phyloP scores from a whole-genome alignment of 2,888 invertebrate species.

The Pristionchus mayeri region DNA sequence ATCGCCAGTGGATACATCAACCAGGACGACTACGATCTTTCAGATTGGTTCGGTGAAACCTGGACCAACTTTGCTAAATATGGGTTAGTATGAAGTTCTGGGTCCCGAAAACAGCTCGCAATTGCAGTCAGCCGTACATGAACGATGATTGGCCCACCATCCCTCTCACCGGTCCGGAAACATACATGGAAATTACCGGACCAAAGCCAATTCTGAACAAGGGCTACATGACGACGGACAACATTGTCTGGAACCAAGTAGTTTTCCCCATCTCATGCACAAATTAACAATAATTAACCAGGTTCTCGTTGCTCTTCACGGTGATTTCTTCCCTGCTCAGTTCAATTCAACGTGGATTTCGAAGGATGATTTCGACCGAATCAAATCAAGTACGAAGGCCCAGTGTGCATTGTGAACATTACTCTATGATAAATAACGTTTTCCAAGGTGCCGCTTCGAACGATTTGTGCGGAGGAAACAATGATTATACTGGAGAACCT shows the following conservation, averaged over 20 bases:
- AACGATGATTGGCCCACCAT: conserved; percentile 19
- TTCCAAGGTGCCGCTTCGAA: not conserved
- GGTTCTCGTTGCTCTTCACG: conserved; percentile 42
- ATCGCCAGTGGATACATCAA: not conserved
- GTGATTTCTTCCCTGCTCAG: conserved; percentile 42
- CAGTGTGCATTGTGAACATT: conserved; percentile 6
- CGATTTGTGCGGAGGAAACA: not conserved
- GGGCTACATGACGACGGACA: conserved; percentile 32
- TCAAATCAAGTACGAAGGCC: conserved; percentile 42
- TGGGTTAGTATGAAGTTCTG: not conserved
- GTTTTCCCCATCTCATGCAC: not conserved
- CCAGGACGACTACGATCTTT: conserved; percentile 46
- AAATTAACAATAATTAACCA: no score
- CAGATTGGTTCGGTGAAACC: conserved; percentile 52
- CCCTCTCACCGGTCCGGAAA: not conserved
- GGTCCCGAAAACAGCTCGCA: no score
- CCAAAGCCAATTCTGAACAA: not conserved
- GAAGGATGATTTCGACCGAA: conserved; percentile 34
- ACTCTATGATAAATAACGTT: not conserved
- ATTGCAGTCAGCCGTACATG: not conserved
- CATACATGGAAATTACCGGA: conserved; percentile 33
- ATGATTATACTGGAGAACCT: not conserved
- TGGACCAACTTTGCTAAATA: conserved; percentile 54
- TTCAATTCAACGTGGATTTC: not conserved
- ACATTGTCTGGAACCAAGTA: conserved; percentile 41